These are phyloP conservation scores for Thecocarcelia acutangulata DNA, from an alignment of 2,888 invertebrate species.

Conservation along the genomic window DNA sequence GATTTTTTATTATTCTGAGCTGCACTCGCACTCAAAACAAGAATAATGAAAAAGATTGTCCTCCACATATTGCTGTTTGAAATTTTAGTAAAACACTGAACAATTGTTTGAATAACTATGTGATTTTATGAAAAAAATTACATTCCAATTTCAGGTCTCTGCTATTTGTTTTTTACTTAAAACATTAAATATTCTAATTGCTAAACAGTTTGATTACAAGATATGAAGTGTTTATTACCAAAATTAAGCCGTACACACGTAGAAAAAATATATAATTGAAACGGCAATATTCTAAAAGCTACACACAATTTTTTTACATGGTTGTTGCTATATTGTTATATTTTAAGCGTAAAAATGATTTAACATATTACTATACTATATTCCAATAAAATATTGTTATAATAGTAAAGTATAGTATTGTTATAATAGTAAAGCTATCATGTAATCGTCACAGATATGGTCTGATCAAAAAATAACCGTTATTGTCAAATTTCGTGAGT, in stretches of 20 bases:
- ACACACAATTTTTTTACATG: no score
- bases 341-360: no score
- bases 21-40: not conserved
- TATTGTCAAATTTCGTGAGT: no score
- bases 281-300: no score
- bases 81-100: slow-evolving; percentile 27
- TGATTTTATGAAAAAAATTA: slow-evolving; percentile 3
- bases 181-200: not conserved
- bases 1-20: not conserved
- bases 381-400: no score
- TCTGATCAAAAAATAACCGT: no score
- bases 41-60: not conserved
- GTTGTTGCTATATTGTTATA: no score
- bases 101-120: not conserved
- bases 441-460: no score
- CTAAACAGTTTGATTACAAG: not conserved
- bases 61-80: slow-evolving; percentile 14
- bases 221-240: slow-evolving; percentile 3
- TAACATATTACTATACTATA: no score
- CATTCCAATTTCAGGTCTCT: not conserved
- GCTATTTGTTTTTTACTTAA: not conserved
- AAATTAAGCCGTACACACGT: slow-evolving; percentile 10
- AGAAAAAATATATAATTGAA: no score
- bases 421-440: no score
- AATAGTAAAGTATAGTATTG: no score